phyloP scores from a whole-genome alignment of 2,113 vertebrate genomes.

The Barnardius zonarius region DNA sequence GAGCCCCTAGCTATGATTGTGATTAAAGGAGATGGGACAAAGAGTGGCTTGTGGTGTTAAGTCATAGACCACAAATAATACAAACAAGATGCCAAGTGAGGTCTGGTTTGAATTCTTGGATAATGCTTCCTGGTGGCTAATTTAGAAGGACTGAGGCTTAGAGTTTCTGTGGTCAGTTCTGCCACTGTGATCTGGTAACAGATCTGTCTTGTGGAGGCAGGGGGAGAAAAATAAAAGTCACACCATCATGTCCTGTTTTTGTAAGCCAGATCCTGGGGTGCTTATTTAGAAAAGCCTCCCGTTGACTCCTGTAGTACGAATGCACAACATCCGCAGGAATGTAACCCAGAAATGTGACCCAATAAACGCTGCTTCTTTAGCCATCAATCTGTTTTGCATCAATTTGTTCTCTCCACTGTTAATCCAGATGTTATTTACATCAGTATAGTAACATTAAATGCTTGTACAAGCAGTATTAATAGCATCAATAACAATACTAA shows the following conservation, averaged over 20 bases:
- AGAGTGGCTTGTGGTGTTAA: slow-evolving; percentile 28
- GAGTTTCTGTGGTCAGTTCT: background rate
- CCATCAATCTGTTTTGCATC: slow-evolving; percentile 44
- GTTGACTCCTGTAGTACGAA: background rate
- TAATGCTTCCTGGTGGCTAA: background rate
- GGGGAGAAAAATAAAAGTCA: background rate
- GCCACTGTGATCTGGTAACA: slow-evolving; percentile 12
- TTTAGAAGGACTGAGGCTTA: background rate
- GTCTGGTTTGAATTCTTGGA: slow-evolving; percentile 13
- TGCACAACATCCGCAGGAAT: background rate
- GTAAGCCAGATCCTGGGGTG: background rate
- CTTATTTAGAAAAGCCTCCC: slow-evolving; percentile 2
- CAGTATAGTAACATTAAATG: slow-evolving; percentile 32
- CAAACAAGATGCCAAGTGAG: slow-evolving; percentile 18
- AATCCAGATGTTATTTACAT: slow-evolving; percentile 70
- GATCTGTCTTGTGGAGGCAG: slow-evolving; percentile 5
- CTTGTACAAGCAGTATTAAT: slow-evolving; percentile 64
- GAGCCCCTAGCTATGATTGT: background rate
- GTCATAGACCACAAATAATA: slow-evolving; percentile 39
- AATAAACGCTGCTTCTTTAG: background rate
- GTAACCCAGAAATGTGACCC: slow-evolving; percentile 39
- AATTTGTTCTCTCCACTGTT: slow-evolving; percentile 41
- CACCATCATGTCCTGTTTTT: background rate
- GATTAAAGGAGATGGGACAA: slow-evolving; percentile 33
- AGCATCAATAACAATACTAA: slow-evolving; percentile 60